A percentile compares a stretch with the other conserved stretches of the same genome.
phyloP scores from a whole-genome alignment of 2,888 invertebrate genomes.

The Aspidapion aeneum region DNA sequence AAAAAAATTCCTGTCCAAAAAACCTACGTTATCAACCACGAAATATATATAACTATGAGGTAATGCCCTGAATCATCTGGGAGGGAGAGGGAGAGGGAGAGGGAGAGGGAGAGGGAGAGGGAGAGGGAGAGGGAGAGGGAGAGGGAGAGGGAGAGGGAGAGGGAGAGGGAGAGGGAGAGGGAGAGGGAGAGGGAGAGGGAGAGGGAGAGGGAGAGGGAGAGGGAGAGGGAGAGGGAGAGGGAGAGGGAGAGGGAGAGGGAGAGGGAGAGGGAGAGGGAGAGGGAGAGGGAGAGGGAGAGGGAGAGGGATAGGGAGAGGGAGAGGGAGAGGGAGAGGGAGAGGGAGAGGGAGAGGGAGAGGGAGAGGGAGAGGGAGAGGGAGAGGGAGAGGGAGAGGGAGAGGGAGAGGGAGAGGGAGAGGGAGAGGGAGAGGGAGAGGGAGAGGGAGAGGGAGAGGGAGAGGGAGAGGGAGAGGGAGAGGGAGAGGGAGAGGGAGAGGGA shows the following conservation, averaged over 20 bases:
- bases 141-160: conserved; percentile 12
- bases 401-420: conserved; percentile 11
- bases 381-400: conserved; percentile 12
- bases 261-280: conserved; percentile 12
- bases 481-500: conserved; percentile 12
- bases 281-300: conserved; percentile 12
- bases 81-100: conserved; percentile 11
- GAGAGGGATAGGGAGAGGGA: conserved; percentile 12
- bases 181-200: conserved; percentile 11
- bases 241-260: conserved; percentile 12
- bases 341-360: conserved; percentile 12
- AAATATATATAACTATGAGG: too few species aligned
- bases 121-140: conserved; percentile 12
- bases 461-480: conserved; percentile 12
- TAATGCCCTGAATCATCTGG: too few species aligned
- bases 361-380: conserved; percentile 12
- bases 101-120: conserved; percentile 12
- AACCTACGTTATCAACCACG: too few species aligned
- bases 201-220: conserved; percentile 11
- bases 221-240: conserved; percentile 12
- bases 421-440: conserved; percentile 12
- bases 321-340: conserved; percentile 11
- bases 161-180: conserved; percentile 11
- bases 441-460: conserved; percentile 11
- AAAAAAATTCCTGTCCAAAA: too few species aligned